Conservation (phyloP, 2,888 invertebrate genomes). For the Clitarchus hookeri region DNA sequence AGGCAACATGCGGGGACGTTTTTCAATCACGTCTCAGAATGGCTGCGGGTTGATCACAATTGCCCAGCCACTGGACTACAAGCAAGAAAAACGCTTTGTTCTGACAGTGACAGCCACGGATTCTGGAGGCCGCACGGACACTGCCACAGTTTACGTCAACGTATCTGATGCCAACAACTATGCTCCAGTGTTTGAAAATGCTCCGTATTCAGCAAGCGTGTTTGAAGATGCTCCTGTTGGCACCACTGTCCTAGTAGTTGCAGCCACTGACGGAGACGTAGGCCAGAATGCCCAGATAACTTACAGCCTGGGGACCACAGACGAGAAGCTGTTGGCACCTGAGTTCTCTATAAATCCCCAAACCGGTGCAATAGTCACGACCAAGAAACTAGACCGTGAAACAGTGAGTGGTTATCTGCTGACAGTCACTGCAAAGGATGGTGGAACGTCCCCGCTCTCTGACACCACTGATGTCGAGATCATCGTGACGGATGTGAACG, state of each 20-base stretch:
- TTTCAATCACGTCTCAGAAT: slow-evolving; percentile 88
- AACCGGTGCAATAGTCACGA: slow-evolving; percentile 92
- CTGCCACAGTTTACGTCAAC: slow-evolving; percentile 88
- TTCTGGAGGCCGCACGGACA: slow-evolving; percentile 84
- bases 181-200: slow-evolving; percentile 90
- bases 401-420: slow-evolving; percentile 75
- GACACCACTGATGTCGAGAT: slow-evolving; percentile 97
- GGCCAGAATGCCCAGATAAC: slow-evolving; percentile 82
- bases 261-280: slow-evolving; percentile 92
- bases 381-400: slow-evolving; percentile 84
- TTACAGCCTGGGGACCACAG: slow-evolving; percentile 61
- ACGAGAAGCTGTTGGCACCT: slow-evolving; percentile 66
- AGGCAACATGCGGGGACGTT: slow-evolving; percentile 82
- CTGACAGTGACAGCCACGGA: slow-evolving; percentile 88
- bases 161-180: slow-evolving; percentile 95
- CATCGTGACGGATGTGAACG: slow-evolving; percentile 93
- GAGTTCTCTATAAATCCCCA: slow-evolving; percentile 88
- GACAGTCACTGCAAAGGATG: slow-evolving; percentile 91
- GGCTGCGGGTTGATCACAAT: slow-evolving; percentile 85
- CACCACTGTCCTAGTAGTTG: slow-evolving; percentile 88
- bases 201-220: slow-evolving; percentile 85
- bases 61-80: slow-evolving; percentile 89
- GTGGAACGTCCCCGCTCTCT: slow-evolving; percentile 86
- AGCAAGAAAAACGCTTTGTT: slow-evolving; percentile 82
- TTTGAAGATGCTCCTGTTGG: slow-evolving; percentile 93